These are phyloP conservation scores for Peromyscus eremicus DNA, from an alignment of 2,797 vertebrate species.

Conservation along the genomic window DNA sequence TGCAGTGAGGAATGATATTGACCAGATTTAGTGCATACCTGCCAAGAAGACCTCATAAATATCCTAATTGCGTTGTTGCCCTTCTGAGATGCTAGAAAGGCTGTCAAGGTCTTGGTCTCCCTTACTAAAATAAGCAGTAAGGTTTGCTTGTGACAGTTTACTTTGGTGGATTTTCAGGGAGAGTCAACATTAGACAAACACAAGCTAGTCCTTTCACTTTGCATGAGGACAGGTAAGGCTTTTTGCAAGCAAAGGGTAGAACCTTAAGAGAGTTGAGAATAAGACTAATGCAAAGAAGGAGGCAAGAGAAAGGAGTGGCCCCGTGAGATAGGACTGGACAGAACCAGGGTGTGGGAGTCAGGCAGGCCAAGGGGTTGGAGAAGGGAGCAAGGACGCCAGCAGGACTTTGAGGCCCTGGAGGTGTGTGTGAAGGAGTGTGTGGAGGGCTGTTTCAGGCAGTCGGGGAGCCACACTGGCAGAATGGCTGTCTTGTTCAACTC, in stretches of 20 bases:
- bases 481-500: background rate
- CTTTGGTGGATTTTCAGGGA: background rate
- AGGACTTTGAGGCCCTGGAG: background rate
- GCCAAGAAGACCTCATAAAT: slow-evolving; percentile 11
- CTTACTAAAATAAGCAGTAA: background rate
- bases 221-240: background rate
- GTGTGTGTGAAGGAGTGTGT: background rate
- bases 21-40: background rate
- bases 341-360: background rate
- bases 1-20: background rate
- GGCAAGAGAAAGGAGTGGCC: background rate
- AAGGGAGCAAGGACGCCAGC: background rate
- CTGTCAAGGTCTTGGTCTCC: background rate
- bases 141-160: background rate
- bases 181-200: background rate
- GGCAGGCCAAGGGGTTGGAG: background rate
- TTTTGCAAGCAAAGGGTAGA: background rate
- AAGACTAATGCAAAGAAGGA: background rate
- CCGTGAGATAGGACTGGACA: background rate
- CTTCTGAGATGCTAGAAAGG: background rate
- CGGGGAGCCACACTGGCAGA: background rate
- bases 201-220: background rate
- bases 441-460: background rate
- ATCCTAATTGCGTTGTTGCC: background rate
- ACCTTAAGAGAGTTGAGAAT: background rate